phyloP scores from a whole-genome alignment of 2,797 vertebrate species.

The Garrulus glandarius region DNA sequence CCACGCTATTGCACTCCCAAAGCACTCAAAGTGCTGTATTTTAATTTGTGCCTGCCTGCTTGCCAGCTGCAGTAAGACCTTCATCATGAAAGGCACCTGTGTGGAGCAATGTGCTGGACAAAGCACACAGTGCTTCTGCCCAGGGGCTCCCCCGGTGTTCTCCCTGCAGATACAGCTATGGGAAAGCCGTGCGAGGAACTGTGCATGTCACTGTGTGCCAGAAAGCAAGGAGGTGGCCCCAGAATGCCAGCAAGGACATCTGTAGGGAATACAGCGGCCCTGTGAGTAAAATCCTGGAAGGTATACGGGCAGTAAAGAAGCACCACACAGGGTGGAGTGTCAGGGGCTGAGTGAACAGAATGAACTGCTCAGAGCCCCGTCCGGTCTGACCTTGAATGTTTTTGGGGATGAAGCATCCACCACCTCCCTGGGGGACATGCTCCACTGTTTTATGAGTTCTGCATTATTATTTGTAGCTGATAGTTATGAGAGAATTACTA shows the following conservation, averaged over 20 bases:
- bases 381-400: not conserved
- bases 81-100: not conserved
- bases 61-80: not conserved
- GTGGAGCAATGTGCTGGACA: not conserved
- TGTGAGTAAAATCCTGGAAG: slow-evolving; percentile 31
- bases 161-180: slow-evolving; percentile 56
- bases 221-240: not conserved
- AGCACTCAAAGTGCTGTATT: not conserved
- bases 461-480: not conserved
- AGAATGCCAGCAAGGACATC: not conserved
- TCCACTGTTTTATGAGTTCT: not conserved
- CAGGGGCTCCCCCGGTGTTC: not conserved
- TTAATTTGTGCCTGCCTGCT: not conserved
- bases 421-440: not conserved
- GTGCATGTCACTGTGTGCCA: slow-evolving; percentile 27
- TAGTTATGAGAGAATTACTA: not conserved
- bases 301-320: not conserved
- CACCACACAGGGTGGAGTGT: not conserved
- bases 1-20: not conserved
- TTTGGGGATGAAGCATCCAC: not conserved
- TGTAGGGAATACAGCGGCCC: slow-evolving; percentile 46
- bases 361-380: not conserved
- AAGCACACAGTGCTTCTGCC: not conserved
- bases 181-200: slow-evolving; percentile 38
- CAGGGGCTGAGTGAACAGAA: not conserved